Conservation (phyloP, 1,140 invertebrate genomes). For the Pantala flavescens region DNA sequence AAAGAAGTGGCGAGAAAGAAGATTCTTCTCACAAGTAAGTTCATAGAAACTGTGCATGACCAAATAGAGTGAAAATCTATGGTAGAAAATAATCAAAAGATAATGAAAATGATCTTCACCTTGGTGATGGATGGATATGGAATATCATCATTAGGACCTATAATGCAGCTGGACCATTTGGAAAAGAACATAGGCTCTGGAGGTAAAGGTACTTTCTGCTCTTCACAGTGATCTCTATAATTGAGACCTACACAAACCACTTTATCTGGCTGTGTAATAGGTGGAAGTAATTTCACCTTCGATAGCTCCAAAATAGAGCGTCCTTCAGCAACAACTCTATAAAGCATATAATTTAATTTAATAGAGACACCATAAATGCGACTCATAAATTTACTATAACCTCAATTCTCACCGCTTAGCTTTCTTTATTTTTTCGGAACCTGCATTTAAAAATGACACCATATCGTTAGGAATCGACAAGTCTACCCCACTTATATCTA, state of each 20-base stretch:
- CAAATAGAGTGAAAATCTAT: constrained; percentile 56
- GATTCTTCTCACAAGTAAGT: too few relatives aligned
- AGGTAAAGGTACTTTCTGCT: constrained; percentile 59
- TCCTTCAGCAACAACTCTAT: constrained; percentile 45
- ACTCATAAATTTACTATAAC: constrained; percentile 1
- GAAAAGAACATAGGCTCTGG: constrained; percentile 66
- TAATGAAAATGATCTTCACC: constrained; percentile 4
- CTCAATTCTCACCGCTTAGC: constrained; percentile 39
- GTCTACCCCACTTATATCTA: constrained; percentile 45
- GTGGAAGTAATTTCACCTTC: constrained; percentile 49
- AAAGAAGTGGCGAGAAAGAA: too few relatives aligned
- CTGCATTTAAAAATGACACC: constrained; percentile 44
- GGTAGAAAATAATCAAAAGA: constrained; percentile 21
- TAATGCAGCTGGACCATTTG: constrained; percentile 67
- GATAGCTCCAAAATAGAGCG: constrained; percentile 38
- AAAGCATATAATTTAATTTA: constrained; percentile 20
- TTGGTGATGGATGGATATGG: constrained; percentile 47
- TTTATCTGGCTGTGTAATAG: constrained; percentile 62
- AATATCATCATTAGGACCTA: constrained; percentile 64
- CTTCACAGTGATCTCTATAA: constrained; percentile 66
- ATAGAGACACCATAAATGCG: not conserved
- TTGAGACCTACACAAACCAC: constrained; percentile 69
- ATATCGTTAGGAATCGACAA: constrained; percentile 45
- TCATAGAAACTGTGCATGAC: too few relatives aligned
- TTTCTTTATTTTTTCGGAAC: constrained; percentile 37